Evolutionary conservation across 2,113 vertebrate species (phyloP).

Genomic region (Morone chrysops): DNA sequence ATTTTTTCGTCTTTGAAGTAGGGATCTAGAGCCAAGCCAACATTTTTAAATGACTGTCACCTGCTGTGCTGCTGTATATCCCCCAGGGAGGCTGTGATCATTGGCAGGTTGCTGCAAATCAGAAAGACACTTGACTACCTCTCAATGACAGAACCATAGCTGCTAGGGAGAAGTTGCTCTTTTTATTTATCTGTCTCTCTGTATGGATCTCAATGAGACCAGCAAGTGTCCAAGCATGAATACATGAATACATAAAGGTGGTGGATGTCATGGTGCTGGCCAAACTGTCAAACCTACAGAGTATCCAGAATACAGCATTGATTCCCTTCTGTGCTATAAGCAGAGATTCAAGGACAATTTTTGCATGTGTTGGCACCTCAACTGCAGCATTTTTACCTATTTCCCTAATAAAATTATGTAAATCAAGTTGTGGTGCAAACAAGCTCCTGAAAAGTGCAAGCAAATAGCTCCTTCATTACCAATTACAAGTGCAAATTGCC

Average conservation of each 20-base stretch:
- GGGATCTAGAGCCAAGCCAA: slow-evolving; percentile 62
- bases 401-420: slow-evolving; percentile 67
- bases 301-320: neutral
- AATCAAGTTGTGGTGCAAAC: slow-evolving; percentile 67
- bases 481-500: slow-evolving; percentile 77
- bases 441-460: slow-evolving; percentile 66
- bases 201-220: slow-evolving; percentile 36
- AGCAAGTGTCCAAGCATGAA: slow-evolving; percentile 43
- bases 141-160: slow-evolving; percentile 53
- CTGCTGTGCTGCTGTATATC: slow-evolving; percentile 74
- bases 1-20: slow-evolving; percentile 72
- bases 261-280: neutral
- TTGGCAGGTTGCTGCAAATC: slow-evolving; percentile 70
- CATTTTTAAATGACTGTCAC: slow-evolving; percentile 76
- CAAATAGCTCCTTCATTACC: slow-evolving; percentile 73
- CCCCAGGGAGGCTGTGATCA: slow-evolving; percentile 71
- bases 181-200: slow-evolving; percentile 47
- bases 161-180: slow-evolving; percentile 25
- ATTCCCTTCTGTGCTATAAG: slow-evolving; percentile 14
- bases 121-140: slow-evolving; percentile 64
- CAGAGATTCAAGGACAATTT: slow-evolving; percentile 30
- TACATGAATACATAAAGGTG: slow-evolving; percentile 14
- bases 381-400: slow-evolving; percentile 39
- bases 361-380: slow-evolving; percentile 21
- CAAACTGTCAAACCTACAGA: slow-evolving; percentile 1